These are phyloP conservation scores for Ophion ventricosus DNA, from an alignment of 2,888 invertebrate species.

Conservation along the genomic window DNA sequence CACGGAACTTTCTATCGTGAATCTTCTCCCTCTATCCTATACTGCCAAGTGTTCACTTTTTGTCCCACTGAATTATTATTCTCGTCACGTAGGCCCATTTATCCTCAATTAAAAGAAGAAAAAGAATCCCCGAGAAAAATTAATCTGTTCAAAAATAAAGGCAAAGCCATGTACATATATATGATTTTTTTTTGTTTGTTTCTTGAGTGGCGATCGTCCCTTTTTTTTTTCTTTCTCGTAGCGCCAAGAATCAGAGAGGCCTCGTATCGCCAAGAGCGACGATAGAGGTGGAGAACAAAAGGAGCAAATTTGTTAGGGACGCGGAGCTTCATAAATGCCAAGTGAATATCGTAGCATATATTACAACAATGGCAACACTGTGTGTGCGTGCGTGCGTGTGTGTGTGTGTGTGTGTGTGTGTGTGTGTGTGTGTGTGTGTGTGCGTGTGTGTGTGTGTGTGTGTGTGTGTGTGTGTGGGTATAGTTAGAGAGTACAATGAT, in stretches of 20 bases:
- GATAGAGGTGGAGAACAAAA: conserved; percentile 23
- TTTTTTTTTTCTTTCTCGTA: not conserved
- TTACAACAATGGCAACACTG: conserved; percentile 39
- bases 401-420: too few relatives aligned
- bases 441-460: not conserved
- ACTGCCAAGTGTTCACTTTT: conserved; percentile 17
- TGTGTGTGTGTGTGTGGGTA: not conserved
- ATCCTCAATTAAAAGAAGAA: not conserved
- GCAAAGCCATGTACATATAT: not conserved
- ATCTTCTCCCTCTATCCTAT: conserved; percentile 27
- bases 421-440: not conserved
- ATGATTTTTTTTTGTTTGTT: not conserved
- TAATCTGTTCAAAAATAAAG: too few relatives aligned
- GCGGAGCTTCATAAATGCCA: conserved; percentile 53
- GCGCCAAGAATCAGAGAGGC: not conserved
- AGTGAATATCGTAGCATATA: conserved; percentile 48
- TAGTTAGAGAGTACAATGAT: not conserved
- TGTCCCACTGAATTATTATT: not conserved
- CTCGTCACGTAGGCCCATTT: conserved; percentile 7
- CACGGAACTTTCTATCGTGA: conserved; percentile 60
- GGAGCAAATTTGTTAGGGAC: conserved; percentile 27
- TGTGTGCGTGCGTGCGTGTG: not conserved
- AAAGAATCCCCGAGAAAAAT: not conserved
- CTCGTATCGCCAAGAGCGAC: conserved; percentile 8
- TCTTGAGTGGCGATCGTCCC: too few relatives aligned